Conservation (phyloP, 2,888 invertebrate genomes). For the Coelopa pilipes region DNA sequence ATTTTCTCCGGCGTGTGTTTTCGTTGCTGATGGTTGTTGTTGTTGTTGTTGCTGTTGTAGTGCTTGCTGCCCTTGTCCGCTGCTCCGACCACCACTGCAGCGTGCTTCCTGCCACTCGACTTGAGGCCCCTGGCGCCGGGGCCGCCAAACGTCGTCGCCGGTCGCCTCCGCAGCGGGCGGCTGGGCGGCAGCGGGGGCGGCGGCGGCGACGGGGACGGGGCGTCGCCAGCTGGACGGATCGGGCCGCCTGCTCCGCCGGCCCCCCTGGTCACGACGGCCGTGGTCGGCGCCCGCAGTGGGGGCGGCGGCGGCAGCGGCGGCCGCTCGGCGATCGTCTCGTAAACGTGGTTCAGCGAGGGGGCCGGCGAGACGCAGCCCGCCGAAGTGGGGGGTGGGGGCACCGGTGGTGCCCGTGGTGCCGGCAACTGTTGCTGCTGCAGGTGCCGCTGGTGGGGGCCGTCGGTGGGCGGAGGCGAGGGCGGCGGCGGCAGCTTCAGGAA, state of each 20-base stretch:
- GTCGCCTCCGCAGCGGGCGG: slow-evolving; percentile 43
- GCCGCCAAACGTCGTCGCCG: slow-evolving; percentile 31
- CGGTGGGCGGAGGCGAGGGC: slow-evolving; percentile 42
- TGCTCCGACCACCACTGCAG: neutral
- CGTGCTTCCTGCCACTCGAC: slow-evolving; percentile 32
- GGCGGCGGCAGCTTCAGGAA: slow-evolving; percentile 49
- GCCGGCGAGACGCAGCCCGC: slow-evolving; percentile 36
- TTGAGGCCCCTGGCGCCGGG: slow-evolving; percentile 2
- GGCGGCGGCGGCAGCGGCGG: slow-evolving; percentile 45
- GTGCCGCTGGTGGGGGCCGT: slow-evolving; percentile 38
- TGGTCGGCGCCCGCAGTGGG: slow-evolving; percentile 34
- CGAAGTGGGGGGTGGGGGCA: neutral
- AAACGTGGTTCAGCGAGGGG: slow-evolving; percentile 52
- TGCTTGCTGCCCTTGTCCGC: slow-evolving; percentile 8
- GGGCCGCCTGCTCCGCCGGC: neutral
- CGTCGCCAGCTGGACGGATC: neutral
- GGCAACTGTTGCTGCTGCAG: slow-evolving; percentile 42
- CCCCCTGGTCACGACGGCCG: slow-evolving; percentile 39
- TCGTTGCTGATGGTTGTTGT: slow-evolving; percentile 11
- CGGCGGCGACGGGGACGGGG: slow-evolving; percentile 18
- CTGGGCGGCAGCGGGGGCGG: slow-evolving; percentile 47
- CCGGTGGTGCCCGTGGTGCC: slow-evolving; percentile 33
- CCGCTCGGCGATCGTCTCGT: slow-evolving; percentile 55
- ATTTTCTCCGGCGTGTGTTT: slow-evolving; percentile 10
- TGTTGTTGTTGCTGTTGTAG: slow-evolving; percentile 1